Percentiles rank a stretch among this genome's conserved stretches.
These are phyloP conservation scores for Cebidichthys violaceus DNA, from an alignment of 2,113 vertebrate species.

Conservation along the genomic window DNA sequence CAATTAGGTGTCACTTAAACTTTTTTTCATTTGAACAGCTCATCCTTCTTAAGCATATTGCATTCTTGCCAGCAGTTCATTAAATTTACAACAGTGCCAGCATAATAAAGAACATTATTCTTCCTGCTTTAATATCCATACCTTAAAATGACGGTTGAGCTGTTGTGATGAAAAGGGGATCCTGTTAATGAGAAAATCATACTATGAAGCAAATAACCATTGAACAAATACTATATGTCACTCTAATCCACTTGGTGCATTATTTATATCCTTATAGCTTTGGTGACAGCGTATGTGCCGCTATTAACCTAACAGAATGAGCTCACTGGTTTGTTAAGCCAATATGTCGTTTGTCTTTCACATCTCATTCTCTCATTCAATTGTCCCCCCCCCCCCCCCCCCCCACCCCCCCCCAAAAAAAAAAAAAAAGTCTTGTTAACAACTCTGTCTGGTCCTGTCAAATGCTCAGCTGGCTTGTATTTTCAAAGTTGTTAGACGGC, in stretches of 20 bases:
- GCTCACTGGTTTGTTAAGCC: slow-evolving; percentile 33
- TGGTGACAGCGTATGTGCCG: slow-evolving; percentile 5
- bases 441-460: slow-evolving; percentile 35
- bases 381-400: not conserved
- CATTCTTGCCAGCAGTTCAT: slow-evolving; percentile 27
- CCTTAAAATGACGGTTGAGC: slow-evolving; percentile 46
- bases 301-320: slow-evolving; percentile 31
- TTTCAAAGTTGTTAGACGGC: slow-evolving; percentile 12
- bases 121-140: slow-evolving; percentile 25
- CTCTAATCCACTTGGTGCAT: slow-evolving; percentile 41
- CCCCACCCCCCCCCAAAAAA: not conserved
- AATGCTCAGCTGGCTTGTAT: slow-evolving; percentile 35
- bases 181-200: slow-evolving; percentile 53
- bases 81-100: slow-evolving; percentile 31
- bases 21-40: slow-evolving; percentile 17
- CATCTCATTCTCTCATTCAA: slow-evolving; percentile 12
- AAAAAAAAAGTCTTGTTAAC: slow-evolving; percentile 13
- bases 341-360: slow-evolving; percentile 11
- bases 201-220: slow-evolving; percentile 32
- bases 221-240: slow-evolving; percentile 19
- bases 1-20: slow-evolving; percentile 7
- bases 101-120: slow-evolving; percentile 46
- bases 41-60: slow-evolving; percentile 5
- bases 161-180: slow-evolving; percentile 54
- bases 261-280: slow-evolving; percentile 31